phyloP scores from a whole-genome alignment of 53 echinoderm and acorn worm species.

The Crossaster papposus region DNA sequence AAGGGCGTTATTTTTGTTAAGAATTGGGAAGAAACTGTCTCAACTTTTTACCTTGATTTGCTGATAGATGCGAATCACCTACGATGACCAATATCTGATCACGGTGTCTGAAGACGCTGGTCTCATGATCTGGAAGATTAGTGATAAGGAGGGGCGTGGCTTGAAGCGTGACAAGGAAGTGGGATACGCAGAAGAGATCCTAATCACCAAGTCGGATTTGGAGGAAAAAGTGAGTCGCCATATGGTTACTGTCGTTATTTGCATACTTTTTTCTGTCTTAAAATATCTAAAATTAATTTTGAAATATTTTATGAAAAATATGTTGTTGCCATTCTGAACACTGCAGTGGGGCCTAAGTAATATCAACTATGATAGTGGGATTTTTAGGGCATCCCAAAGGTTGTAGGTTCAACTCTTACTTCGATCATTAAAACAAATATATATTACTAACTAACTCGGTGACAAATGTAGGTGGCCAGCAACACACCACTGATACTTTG shows the following conservation, averaged over 20 bases:
- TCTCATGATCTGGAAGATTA: conserved; percentile 99
- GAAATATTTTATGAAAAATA: too few relatives aligned
- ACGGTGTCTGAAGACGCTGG: conserved; percentile 94
- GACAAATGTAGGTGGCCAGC: too few relatives aligned
- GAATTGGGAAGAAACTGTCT: background rate
- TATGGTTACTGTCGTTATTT: too few relatives aligned
- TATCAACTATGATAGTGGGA: too few relatives aligned
- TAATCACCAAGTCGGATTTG: conserved; percentile 97
- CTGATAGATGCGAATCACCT: conserved; percentile 91
- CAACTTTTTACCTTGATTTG: background rate
- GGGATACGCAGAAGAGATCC: conserved; percentile 99
- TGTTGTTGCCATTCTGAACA: too few relatives aligned
- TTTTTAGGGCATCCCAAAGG: too few relatives aligned
- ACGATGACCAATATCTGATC: conserved; percentile 97
- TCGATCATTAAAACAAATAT: too few relatives aligned
- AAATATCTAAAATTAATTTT: too few relatives aligned
- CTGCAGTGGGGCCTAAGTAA: too few relatives aligned
- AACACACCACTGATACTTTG: too few relatives aligned
- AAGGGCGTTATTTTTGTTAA: background rate
- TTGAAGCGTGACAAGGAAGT: conserved; percentile 98
- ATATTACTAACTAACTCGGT: too few relatives aligned
- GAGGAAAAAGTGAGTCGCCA: conserved; percentile 90
- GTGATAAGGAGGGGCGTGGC: conserved; percentile 96
- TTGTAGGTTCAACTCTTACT: too few relatives aligned
- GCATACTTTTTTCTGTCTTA: background rate